Evolutionary conservation across 2,888 invertebrate genomes (phyloP).

Genomic region (Trichogramma dendrolimi): DNA sequence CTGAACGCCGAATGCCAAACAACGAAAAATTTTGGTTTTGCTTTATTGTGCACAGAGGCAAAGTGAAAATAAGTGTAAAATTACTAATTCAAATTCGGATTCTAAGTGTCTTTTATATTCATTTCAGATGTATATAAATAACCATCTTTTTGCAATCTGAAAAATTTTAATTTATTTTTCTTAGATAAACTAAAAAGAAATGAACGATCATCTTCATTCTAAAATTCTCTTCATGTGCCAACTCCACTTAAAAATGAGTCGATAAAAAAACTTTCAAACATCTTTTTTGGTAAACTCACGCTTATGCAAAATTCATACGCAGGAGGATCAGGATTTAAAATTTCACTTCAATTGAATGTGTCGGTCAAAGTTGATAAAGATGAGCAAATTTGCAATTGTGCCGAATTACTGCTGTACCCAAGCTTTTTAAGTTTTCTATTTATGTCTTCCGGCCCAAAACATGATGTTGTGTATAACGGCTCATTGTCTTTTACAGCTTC

Average conservation of each 20-base stretch:
- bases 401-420: neutral
- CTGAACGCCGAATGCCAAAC: no score
- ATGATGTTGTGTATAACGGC: neutral
- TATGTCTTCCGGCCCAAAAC: neutral
- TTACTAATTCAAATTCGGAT: no score
- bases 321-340: neutral
- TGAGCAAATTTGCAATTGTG: constrained; percentile 1
- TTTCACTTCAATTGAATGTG: neutral
- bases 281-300: neutral
- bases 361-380: neutral
- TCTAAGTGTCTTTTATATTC: neutral
- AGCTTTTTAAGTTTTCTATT: constrained; percentile 1
- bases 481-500: neutral
- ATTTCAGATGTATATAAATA: neutral
- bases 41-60: no score
- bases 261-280: neutral
- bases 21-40: no score
- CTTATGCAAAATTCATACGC: neutral
- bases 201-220: neutral
- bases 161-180: neutral
- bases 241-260: neutral
- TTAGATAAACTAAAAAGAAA: neutral
- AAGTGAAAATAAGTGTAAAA: no score
- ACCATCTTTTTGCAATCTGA: neutral
- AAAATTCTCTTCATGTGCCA: neutral